Conservation (phyloP, 2,113 vertebrate genomes). For the Pterophyllum scalare region DNA sequence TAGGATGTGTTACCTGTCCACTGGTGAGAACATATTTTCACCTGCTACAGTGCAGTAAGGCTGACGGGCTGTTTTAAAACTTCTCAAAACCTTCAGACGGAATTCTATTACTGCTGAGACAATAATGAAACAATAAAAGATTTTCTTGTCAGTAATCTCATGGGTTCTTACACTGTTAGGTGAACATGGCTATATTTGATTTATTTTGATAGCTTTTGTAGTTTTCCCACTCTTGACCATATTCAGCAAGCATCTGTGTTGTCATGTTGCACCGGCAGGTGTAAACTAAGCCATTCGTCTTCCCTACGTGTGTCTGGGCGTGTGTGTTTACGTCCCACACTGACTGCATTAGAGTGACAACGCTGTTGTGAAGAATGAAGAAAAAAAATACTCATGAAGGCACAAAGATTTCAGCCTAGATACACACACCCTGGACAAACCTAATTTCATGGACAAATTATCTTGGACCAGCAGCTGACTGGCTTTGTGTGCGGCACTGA, state of each 20-base stretch:
- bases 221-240: conserved; percentile 16
- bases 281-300: conserved; percentile 18
- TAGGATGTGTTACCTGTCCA: conserved; percentile 20
- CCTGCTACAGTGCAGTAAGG: not conserved
- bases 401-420: conserved; percentile 7
- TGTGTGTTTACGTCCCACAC: not conserved
- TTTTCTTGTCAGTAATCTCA: not conserved
- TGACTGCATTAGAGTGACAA: not conserved
- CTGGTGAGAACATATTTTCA: not conserved
- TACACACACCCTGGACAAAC: not conserved
- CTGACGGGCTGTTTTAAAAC: not conserved
- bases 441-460: not conserved
- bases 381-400: not conserved
- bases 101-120: not conserved
- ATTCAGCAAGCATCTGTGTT: conserved; percentile 17
- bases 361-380: not conserved
- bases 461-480: not conserved
- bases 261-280: conserved; percentile 20
- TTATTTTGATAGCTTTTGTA: conserved; percentile 5
- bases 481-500: not conserved
- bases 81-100: not conserved
- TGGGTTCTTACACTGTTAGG: not conserved
- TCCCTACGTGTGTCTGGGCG: not conserved
- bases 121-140: conserved; percentile 2
- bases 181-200: conserved; percentile 4